Conservation (phyloP, 92 coral and sea anemone genomes). For the Parazoanthus darwini region DNA sequence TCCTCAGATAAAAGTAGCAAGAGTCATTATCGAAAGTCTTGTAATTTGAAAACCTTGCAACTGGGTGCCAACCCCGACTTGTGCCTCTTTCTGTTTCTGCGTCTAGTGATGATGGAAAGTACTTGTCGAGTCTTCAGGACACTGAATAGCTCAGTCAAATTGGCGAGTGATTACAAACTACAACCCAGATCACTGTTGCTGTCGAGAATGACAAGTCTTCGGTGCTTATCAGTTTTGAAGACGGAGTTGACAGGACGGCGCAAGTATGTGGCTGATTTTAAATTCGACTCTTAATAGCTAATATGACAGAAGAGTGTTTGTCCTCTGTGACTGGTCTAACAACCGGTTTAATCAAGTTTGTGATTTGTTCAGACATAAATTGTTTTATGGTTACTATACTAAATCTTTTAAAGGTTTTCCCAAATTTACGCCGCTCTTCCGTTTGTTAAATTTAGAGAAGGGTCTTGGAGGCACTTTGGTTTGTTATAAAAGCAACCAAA, state of each 20-base stretch:
- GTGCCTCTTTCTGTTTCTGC: neutral
- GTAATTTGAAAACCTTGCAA: neutral
- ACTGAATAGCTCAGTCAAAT: constrained; percentile 91
- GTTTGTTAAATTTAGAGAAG: no score
- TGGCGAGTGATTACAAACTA: constrained; percentile 90
- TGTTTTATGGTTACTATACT: neutral
- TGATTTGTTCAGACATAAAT: neutral
- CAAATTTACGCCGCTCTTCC: no score
- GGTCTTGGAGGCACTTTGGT: no score
- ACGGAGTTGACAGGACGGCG: constrained; percentile 92
- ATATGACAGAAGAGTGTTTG: neutral
- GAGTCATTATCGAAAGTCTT: no score
- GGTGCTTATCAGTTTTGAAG: constrained; percentile 93
- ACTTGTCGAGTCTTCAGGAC: constrained; percentile 83
- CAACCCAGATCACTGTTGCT: constrained; percentile 91
- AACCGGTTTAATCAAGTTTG: neutral
- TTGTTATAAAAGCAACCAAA: no score
- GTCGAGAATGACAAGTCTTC: constrained; percentile 88
- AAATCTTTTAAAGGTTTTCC: no score
- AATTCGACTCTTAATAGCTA: neutral
- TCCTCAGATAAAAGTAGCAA: neutral
- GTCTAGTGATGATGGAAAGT: constrained; percentile 85
- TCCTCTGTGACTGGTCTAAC: neutral
- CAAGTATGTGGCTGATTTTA: constrained; percentile 63
- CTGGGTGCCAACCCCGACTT: neutral